phyloP scores from a whole-genome alignment of 2,113 vertebrate species.

The Plotosus lineatus region DNA sequence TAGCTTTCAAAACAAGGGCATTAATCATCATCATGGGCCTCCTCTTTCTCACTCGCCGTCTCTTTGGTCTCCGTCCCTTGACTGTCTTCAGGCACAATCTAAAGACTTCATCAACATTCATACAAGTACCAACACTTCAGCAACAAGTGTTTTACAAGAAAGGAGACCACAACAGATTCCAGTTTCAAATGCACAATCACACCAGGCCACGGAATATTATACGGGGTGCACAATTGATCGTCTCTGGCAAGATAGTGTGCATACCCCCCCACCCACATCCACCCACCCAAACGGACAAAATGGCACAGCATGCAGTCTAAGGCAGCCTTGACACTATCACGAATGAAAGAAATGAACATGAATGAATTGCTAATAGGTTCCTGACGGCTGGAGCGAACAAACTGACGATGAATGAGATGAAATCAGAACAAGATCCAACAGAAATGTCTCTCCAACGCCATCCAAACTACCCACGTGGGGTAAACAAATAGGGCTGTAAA shows the following conservation, averaged over 20 bases:
- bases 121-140: constrained; percentile 24
- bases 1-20: constrained; percentile 74
- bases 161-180: constrained; percentile 21
- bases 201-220: neutral
- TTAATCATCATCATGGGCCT: constrained; percentile 64
- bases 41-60: constrained; percentile 11
- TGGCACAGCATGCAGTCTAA: too few relatives aligned
- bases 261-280: too few relatives aligned
- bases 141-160: constrained; percentile 31
- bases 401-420: too few relatives aligned
- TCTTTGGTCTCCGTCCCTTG: constrained; percentile 3
- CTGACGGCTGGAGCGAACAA: too few relatives aligned
- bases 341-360: too few relatives aligned
- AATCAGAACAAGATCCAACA: too few relatives aligned
- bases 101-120: constrained; percentile 8
- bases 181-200: neutral
- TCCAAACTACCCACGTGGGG: too few relatives aligned
- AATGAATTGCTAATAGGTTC: too few relatives aligned
- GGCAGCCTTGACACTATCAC: too few relatives aligned
- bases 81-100: constrained; percentile 23
- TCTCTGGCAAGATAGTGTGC: neutral
- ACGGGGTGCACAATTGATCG: neutral
- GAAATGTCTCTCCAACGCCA: too few relatives aligned
- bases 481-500: too few relatives aligned
- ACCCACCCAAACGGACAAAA: too few relatives aligned